Evolutionary conservation across 2,888 invertebrate species (phyloP).

Genomic region (Hypselothyrea guttata): DNA sequence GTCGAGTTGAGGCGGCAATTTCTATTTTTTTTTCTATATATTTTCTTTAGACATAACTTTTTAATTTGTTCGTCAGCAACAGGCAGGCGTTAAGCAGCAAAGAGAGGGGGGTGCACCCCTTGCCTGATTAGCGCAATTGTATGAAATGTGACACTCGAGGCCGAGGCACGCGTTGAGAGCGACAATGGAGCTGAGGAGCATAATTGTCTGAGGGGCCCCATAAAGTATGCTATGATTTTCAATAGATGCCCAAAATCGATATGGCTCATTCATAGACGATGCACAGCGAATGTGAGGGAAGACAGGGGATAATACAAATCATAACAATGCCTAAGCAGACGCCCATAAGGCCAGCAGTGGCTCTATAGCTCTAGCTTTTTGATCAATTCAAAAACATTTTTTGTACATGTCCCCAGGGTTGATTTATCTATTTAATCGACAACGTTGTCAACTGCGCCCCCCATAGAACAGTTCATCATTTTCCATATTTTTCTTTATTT

Average conservation of each 20-base stretch:
- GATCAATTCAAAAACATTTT: conserved; percentile 71
- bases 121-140: conserved; percentile 68
- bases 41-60: conserved; percentile 62
- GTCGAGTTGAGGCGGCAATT: conserved; percentile 56
- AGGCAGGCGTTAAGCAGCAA: conserved; percentile 15
- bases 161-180: background rate
- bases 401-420: conserved; percentile 75
- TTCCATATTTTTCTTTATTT: background rate
- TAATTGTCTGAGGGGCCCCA: conserved; percentile 39
- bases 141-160: conserved; percentile 36
- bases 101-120: conserved; percentile 36
- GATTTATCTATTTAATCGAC: conserved; percentile 78
- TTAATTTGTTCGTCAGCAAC: conserved; percentile 73
- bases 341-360: conserved; percentile 3
- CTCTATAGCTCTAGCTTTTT: conserved; percentile 43
- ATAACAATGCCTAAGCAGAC: conserved; percentile 57
- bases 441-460: conserved; percentile 27
- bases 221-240: conserved; percentile 58
- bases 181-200: too few relatives aligned
- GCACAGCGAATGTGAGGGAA: too few relatives aligned
- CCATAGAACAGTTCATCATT: too few relatives aligned
- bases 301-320: conserved; percentile 43
- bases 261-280: conserved; percentile 37
- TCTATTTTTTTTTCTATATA: conserved; percentile 39
- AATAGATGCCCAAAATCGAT: conserved; percentile 60